Base-by-base conservation (phyloP, 1,140 invertebrate genomes). In the Cyclargus thomasi region DNA sequence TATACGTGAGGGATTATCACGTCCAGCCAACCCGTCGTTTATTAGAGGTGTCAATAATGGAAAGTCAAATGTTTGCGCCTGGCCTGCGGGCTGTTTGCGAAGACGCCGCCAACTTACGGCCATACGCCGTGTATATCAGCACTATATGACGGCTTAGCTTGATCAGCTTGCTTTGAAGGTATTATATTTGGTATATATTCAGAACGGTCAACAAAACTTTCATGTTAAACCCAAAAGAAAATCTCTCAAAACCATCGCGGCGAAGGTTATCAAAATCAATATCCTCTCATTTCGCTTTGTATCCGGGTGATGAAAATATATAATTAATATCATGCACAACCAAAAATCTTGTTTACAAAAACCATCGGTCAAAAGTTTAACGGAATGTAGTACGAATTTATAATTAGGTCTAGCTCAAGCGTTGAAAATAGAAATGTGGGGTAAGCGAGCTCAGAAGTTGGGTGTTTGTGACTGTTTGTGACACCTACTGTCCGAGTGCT, bases 31-130 rank as follows among this genome's bases (percentile, higher is more conserved):
- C 14, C 63, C 23, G 63, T 17, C 20, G 36, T 53, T 64, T 53
- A 71, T 70, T 68, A 65, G 70, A 79, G 80, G 77, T 74, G 74
- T 82, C 74, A 77, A 79, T 73, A 79, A 74, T 79, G 68, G 71
- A 64, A 74, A 74, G 78, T 76, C 76, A 82, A 82, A 82, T 82
- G 79, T 82, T 82, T 80, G 74, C 71, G 35, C 62, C 64, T 59
- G 59, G 75, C 67, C 71, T 70, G 74, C 78, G 74, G 77, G 71
- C 39, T 67, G 64, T 67, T 67, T 53, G 39, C 14, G 10, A 47
- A 47, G 39, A 47, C 39, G 39, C 39, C 39, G 39, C 39, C 14
- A 47, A 47, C 39, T 47, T 47, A 47, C 39, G 39, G 39, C 39
- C 14, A 11, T 16, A 64, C 68, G 69, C 67, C 23, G 35, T 66